Base-by-base conservation (phyloP, 2,113 vertebrate species). In the Poicephalus meyeri region DNA sequence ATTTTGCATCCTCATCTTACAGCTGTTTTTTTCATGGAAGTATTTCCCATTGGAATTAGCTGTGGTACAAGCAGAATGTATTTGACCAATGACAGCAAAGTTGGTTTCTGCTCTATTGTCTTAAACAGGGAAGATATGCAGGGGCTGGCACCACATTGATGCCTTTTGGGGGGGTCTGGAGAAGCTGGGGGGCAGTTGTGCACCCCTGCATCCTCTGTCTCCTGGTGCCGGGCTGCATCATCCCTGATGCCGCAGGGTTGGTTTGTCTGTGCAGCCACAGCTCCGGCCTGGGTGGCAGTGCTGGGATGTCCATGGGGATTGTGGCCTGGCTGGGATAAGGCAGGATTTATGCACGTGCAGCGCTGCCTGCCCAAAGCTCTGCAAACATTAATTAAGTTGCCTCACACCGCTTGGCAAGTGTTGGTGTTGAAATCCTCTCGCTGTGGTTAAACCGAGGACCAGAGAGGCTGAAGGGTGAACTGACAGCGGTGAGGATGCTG, bases 401-500 rank as follows among this genome's bases (percentile, higher is more conserved):
- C 78, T 42, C 14, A 29, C 1, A 0, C 66, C 2, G 6, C 58
- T 72, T 74, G 91, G 76, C 55, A 42, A 80, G 72, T n/a, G 71
- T 42, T 29, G 21, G 50, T 24, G 60, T 61, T 31, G 79, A 91
- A 86, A 83, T 66, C 31, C 35, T 53, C 63, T n/a, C 18, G 33
- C 68, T 60, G 69, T 60, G 64, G 37, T 82, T 93, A 66, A 86
- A 77, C 21, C 8, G 9, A 63, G 58, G 70, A 72, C 70, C 66
- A 33, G 44, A 56, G 61, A 60, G 60, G 42, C 60, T 70, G 41
- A 86, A 28, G 63, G 33, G 28, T 73, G 63, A 82, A 13, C 53
- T 6, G 3, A 16, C 2, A 1, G 68, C 1, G 0, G 37, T 3
- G 2, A 24, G 42, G 86, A 29, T 0, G 0, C 42, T 0, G 4